Conservation (phyloP, 2,113 vertebrate genomes). For the Galemys pyrenaicus region DNA sequence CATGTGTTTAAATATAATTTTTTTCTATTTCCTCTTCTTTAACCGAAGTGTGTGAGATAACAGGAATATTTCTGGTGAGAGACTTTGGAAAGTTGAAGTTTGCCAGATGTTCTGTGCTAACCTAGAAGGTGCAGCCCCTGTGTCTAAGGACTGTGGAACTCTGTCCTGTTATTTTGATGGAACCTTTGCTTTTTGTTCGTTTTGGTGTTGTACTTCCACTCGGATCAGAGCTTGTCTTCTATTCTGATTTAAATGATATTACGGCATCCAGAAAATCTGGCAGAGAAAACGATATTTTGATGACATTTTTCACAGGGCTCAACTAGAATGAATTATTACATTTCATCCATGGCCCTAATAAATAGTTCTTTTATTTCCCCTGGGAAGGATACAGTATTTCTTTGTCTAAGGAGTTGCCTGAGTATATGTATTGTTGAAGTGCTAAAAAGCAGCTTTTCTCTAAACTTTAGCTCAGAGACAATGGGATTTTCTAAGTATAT, state of each 20-base stretch:
- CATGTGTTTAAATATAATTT: slow-evolving; percentile 77
- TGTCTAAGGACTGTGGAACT: slow-evolving; percentile 88
- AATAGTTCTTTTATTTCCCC: slow-evolving; percentile 73
- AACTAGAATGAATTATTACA: slow-evolving; percentile 81
- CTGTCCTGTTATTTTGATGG: slow-evolving; percentile 85
- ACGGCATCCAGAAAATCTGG: slow-evolving; percentile 71
- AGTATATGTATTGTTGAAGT: slow-evolving; percentile 76
- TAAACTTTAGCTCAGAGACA: slow-evolving; percentile 81
- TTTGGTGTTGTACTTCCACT: slow-evolving; percentile 80
- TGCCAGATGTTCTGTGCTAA: slow-evolving; percentile 93
- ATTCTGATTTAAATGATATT: slow-evolving; percentile 76
- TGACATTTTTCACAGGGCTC: slow-evolving; percentile 79
- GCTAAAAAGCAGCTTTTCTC: slow-evolving; percentile 77
- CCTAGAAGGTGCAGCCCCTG: slow-evolving; percentile 90
- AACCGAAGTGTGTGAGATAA: slow-evolving; percentile 89
- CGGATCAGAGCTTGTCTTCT: slow-evolving; percentile 79
- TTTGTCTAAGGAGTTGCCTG: slow-evolving; percentile 78
- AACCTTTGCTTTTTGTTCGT: slow-evolving; percentile 82
- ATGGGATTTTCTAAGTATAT: slow-evolving; percentile 74
- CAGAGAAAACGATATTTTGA: slow-evolving; percentile 72
- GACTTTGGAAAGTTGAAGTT: slow-evolving; percentile 90
- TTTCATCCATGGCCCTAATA: slow-evolving; percentile 76
- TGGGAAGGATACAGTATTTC: slow-evolving; percentile 76
- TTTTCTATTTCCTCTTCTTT: slow-evolving; percentile 83
- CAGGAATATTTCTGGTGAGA: slow-evolving; percentile 88